Base-by-base conservation (phyloP, 2,113 vertebrate species). In the Protomyctophum bolini region DNA sequence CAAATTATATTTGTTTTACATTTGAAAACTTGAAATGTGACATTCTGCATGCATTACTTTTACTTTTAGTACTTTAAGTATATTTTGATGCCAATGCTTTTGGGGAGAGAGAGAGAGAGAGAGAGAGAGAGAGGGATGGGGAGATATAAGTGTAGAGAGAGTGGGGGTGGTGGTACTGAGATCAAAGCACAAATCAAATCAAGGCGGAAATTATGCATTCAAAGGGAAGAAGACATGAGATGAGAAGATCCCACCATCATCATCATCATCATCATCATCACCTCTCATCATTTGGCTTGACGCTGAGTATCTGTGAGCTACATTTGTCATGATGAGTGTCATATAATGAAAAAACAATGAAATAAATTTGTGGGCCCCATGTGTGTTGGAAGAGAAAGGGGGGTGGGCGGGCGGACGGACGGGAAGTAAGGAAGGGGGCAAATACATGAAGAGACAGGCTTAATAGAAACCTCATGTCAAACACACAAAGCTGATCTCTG, bases 131-230 rank as follows among this genome's bases (percentile, higher is more conserved):
- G 8, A 9, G 7, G 8, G 29, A 21, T 0, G 9, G 57, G 57
- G 2, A 3, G 57, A 21, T 58, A 7, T 6, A 21, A n/a, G 45
- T 1, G 7, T 21, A 21, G 21, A 21, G 12, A 68, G 6, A 10
- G 51, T 11, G 3, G 33, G 7, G 28, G 49, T 0, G 41, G 10
- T 28, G 3, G 47, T 7, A 60, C 48, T 6, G 54, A 65, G 80
- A 89, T 88, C 78, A 87, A 86, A 88, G 89, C 4, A 6, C 76
- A 70, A 80, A 66, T 64, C 76, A 81, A 81, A 76, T 73, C 70
- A 21, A 82, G 68, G 84, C 70, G 83, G 70, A 85, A 79, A 77
- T 76, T 63, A 66, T 58, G 70, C 61, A 55, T 7, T 10, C 48
- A 70, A 66, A 41, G 59, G 9, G 72, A 64, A 79, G 33, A 76